A percentile compares a stretch with the other conserved stretches of the same genome.
Evolutionary conservation across 2,888 invertebrate genomes (phyloP).

Genomic region (Isoperla grammatica): DNA sequence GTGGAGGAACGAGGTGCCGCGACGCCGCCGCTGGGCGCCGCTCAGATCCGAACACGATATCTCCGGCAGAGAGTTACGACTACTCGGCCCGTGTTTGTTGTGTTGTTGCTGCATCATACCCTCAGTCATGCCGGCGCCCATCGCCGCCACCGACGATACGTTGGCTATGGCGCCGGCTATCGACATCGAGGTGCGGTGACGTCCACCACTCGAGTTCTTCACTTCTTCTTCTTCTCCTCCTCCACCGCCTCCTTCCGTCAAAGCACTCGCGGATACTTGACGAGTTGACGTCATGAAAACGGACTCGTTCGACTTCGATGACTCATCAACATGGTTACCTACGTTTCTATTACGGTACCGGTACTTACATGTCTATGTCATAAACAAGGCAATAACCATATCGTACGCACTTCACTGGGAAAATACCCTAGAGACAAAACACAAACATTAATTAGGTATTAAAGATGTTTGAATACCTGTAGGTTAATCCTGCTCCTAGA

Average conservation of each 20-base stretch:
- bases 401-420: not conserved
- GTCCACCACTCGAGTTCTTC: not conserved
- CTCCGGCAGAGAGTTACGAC: conserved; percentile 1
- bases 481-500: conserved; percentile 3
- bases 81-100: not conserved
- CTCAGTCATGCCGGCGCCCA: not conserved
- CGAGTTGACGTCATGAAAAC: no score
- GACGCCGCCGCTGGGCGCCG: conserved; percentile 33
- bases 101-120: not conserved
- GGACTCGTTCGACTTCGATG: not conserved
- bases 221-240: not conserved
- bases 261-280: no score
- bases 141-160: not conserved
- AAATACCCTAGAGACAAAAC: not conserved
- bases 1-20: conserved; percentile 57
- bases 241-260: no score
- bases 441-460: not conserved
- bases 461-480: not conserved
- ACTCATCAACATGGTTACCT: not conserved
- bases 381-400: not conserved
- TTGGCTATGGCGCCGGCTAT: not conserved
- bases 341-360: not conserved
- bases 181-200: not conserved
- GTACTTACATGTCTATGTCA: not conserved
- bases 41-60: conserved; percentile 1